Base-by-base conservation (phyloP, 2,113 vertebrate genomes). In the Tapirus terrestris region DNA sequence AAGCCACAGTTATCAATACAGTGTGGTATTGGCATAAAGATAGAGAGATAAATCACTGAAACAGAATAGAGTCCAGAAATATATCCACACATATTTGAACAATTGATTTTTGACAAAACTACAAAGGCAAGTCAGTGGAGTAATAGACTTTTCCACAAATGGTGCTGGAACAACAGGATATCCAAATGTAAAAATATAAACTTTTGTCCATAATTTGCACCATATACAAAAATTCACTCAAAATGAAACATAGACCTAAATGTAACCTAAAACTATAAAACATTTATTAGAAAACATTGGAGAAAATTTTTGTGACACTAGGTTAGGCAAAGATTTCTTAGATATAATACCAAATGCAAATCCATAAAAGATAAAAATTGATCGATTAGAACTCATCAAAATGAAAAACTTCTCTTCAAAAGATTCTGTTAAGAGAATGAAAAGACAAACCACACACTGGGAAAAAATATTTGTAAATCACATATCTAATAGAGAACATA, bases 161-260 rank as follows among this genome's bases (percentile, higher is more conserved):
- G 25, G 23, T 82, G 27, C 43, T 86, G 17, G 11, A 85, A 65
- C 60, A 85, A 77, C 48, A 36, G 8, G 39, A 75, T 14, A 70
- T 16, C 21, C 36, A 76, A 17, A 92, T 29, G 60, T 14, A 51
- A 88, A 93, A 91, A 80, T 29, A 85, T 61, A 95, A 72, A 58
- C 21, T 77, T 70, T 72, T 65, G 56, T 67, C 75, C 72, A 75
- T 56, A 63, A 11, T 73, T 84, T 75, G 65, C 61, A 79, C 85
- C 25, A 51, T 36, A 68, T n/a, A 43, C 31, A 87, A 96, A 63
- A 56, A 93, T 56, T 84, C 60, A 65, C n/a, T 81, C 58, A 81
- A 89, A 91, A 79, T 65, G 43, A 68, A 94, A 89, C 63, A 90
- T 23, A 92, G n/a, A 53, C 51, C 58, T 92, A 70, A 83, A 89